Evolutionary conservation across 2,888 invertebrate genomes (phyloP).

Genomic region (Gasteruption jaculator): DNA sequence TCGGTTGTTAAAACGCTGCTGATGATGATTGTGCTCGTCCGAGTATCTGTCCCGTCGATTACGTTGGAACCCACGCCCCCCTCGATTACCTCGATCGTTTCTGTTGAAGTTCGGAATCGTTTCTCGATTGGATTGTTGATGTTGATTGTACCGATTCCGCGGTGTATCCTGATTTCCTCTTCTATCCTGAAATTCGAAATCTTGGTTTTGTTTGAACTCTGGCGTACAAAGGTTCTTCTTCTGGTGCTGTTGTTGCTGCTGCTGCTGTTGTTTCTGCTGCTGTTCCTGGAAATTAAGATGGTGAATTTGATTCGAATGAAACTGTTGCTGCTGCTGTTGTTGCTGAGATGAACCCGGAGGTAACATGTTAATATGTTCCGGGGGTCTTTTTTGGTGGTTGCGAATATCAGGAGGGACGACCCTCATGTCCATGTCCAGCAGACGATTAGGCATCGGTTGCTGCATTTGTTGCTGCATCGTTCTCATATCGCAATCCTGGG

Average conservation of each 20-base stretch:
- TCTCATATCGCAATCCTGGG: constrained; percentile 45
- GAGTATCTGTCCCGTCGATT: constrained; percentile 37
- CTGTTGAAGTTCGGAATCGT: constrained; percentile 33
- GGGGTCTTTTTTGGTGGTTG: constrained; percentile 16
- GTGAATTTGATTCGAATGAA: constrained; percentile 32
- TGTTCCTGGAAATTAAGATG: constrained; percentile 22
- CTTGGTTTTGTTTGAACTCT: constrained; percentile 19
- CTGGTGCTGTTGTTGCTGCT: constrained; percentile 23
- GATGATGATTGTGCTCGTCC: constrained; percentile 34
- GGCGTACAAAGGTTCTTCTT: too few species aligned
- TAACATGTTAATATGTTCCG: constrained; percentile 24
- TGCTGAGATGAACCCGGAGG: constrained; percentile 28
- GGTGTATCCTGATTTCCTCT: constrained; percentile 25
- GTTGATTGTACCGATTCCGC: constrained; percentile 32
- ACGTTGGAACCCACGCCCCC: constrained; percentile 36
- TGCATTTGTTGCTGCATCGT: constrained; percentile 23
- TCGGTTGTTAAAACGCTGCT: constrained; percentile 31
- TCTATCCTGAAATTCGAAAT: constrained; percentile 35
- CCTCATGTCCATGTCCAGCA: constrained; percentile 49
- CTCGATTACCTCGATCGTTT: constrained; percentile 32
- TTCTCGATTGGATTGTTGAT: constrained; percentile 33
- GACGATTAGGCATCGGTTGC: constrained; percentile 40
- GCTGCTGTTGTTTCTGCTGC: constrained; percentile 22
- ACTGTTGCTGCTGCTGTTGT: constrained; percentile 27
- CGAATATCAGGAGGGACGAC: constrained; percentile 37